phyloP scores from a whole-genome alignment of 53 echinoderm and acorn worm genomes.

The Holothuria scabra region DNA sequence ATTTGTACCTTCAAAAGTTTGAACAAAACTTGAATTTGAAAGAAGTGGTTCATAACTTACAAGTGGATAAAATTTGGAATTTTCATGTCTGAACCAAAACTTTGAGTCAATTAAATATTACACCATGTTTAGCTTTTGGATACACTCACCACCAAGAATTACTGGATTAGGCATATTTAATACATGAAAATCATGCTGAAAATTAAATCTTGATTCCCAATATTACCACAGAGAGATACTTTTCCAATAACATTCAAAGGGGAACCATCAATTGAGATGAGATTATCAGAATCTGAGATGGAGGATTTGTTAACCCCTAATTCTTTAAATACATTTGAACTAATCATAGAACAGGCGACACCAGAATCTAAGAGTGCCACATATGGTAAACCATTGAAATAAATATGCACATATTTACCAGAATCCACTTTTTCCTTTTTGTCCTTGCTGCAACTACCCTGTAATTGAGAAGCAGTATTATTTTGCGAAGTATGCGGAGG shows the following conservation, averaged over 20 bases:
- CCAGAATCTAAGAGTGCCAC: too few relatives aligned
- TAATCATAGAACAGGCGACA: slow-evolving; percentile 30
- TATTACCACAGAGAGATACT: slow-evolving; percentile 17
- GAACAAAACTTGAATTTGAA: too few relatives aligned
- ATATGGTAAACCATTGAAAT: slow-evolving; percentile 22
- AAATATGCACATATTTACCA: slow-evolving; percentile 36
- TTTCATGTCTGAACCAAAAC: slow-evolving; percentile 31
- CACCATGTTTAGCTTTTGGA: slow-evolving; percentile 16
- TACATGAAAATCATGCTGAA: slow-evolving; percentile 2
- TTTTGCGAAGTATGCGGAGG: too few relatives aligned
- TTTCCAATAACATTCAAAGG: slow-evolving; percentile 19
- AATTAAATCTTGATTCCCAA: slow-evolving; percentile 18
- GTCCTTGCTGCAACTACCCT: too few relatives aligned
- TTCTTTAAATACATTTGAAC: not conserved
- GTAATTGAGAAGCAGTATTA: too few relatives aligned
- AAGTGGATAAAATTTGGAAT: slow-evolving; percentile 2
- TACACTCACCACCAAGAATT: slow-evolving; percentile 19
- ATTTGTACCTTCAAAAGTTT: too few relatives aligned
- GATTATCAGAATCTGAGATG: not conserved
- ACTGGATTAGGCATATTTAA: slow-evolving; percentile 25
- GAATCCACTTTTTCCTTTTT: not conserved
- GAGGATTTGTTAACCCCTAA: not conserved
- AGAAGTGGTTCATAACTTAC: too few relatives aligned
- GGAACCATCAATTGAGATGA: slow-evolving; percentile 24
- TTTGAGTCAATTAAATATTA: slow-evolving; percentile 28